Evolutionary conservation across 2,888 invertebrate species (phyloP).

Genomic region (Nymphalis polychloros): DNA sequence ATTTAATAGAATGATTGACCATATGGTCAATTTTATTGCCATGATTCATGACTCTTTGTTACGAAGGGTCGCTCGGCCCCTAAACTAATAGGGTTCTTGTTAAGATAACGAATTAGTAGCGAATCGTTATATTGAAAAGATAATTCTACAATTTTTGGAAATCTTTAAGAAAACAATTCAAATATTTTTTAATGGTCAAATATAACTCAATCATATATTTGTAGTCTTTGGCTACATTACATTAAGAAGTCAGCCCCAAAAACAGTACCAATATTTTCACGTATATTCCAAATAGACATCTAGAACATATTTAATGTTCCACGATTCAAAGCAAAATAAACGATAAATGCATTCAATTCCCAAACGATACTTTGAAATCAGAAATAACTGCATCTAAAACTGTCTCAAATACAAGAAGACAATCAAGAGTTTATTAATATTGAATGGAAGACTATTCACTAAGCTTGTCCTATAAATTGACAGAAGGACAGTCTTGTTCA

Average conservation of each 20-base stretch:
- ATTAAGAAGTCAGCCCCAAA: too few species aligned
- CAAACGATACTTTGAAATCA: background rate
- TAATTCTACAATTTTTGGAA: too few species aligned
- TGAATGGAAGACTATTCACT: background rate
- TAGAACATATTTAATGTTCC: too few species aligned
- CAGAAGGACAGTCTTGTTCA: constrained; percentile 24
- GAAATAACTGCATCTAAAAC: background rate
- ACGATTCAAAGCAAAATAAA: background rate
- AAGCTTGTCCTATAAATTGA: constrained; percentile 18
- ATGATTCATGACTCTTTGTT: background rate
- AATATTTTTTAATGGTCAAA: too few species aligned
- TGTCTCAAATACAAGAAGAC: background rate
- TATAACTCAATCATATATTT: too few species aligned
- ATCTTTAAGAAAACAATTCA: too few species aligned
- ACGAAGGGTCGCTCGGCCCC: constrained; percentile 10
- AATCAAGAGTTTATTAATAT: background rate
- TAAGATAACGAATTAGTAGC: background rate
- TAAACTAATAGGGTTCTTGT: background rate
- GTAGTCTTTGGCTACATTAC: too few species aligned
- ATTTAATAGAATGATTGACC: background rate
- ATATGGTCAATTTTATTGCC: constrained; percentile 18
- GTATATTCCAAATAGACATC: too few species aligned
- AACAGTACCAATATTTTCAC: too few species aligned
- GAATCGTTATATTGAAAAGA: too few species aligned
- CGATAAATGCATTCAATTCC: background rate